phyloP scores from a whole-genome alignment of 2,797 vertebrate species.

The Sebastes taczanowskii region DNA sequence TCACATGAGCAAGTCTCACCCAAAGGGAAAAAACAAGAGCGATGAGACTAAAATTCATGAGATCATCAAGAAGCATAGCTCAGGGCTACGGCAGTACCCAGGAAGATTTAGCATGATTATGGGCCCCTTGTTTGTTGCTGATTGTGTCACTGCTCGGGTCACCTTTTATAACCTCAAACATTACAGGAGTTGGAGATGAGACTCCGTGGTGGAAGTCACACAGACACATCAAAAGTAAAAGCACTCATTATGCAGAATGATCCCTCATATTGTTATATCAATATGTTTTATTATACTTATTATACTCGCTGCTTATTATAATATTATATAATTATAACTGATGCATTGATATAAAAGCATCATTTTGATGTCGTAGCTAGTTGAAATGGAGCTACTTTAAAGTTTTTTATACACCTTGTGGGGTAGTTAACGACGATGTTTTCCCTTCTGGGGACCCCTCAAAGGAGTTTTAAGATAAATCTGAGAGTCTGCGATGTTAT shows the following conservation, averaged over 20 bases:
- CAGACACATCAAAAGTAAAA: neutral
- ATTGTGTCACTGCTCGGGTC: conserved; percentile 3
- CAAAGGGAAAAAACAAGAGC: conserved; percentile 27
- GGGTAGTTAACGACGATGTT: neutral
- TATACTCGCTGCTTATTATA: neutral
- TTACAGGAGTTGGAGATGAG: neutral
- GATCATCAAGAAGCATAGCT: conserved; percentile 45
- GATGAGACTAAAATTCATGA: conserved; percentile 44
- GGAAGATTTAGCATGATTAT: conserved; percentile 34
- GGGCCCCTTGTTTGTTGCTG: conserved; percentile 2
- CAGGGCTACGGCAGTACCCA: conserved; percentile 15
- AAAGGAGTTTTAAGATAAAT: neutral
- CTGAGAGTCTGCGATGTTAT: neutral
- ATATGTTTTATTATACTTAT: neutral
- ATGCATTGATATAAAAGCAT: neutral
- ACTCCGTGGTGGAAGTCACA: neutral
- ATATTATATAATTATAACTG: neutral
- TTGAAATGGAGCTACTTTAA: neutral
- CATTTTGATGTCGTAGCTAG: neutral
- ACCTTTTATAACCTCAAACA: conserved; percentile 23
- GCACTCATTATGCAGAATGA: neutral
- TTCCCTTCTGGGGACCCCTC: neutral
- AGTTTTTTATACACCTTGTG: neutral
- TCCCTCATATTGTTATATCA: neutral
- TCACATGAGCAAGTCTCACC: conserved; percentile 44